Base-by-base conservation (phyloP, 64 coral and sea anemone genomes). In the Porites australiensis region DNA sequence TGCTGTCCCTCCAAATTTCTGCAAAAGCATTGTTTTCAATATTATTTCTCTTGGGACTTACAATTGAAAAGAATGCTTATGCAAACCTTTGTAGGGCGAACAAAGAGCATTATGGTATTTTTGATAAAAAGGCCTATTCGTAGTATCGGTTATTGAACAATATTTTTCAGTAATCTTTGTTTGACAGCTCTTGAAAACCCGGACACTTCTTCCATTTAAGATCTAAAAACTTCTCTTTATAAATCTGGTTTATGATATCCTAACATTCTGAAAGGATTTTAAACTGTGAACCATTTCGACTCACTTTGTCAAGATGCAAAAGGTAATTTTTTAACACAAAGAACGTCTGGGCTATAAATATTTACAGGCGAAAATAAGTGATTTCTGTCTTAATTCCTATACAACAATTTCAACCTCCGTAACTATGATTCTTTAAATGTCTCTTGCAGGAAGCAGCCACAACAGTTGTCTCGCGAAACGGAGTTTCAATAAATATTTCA, bases 401-500 rank as follows among this genome's bases (percentile, higher is more conserved):
- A 84, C 81, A 84, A 83, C 80, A 83, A 83, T 68, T 84, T 65
- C 52, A 84, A 50, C 48, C 10, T 84, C 37, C 47, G 81, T 20
- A 19, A 20, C 20, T 18, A 16, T 13, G 43, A 21, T 63, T 68
- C 10, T 6, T 48, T 8, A 20, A 37, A 84, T 19, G 81, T 12
- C 18, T 69, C 10, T 37, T 3, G 81, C 63, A 45, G 9, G 14
- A 63, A 84, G 81, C 81, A 46, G 18, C 69, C 81, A n/a, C 47
- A 63, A 65, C 13, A 84, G 14, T 51, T 68, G 27, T 37, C 27
- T 37, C 27, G 62, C 64, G 81, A 84, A 84, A 84, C 81, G 64
- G 69, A 84, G 81, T 84, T 84, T 84, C 81, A 84, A 84, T 84
- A 84, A 84, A 84, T 84, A 84, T 84, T 84, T 9, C 66, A 64